A percentile compares a stretch with the other conserved stretches of the same genome.
Conservation (phyloP, 1,140 invertebrate species). For the Drosophila oshimai region DNA sequence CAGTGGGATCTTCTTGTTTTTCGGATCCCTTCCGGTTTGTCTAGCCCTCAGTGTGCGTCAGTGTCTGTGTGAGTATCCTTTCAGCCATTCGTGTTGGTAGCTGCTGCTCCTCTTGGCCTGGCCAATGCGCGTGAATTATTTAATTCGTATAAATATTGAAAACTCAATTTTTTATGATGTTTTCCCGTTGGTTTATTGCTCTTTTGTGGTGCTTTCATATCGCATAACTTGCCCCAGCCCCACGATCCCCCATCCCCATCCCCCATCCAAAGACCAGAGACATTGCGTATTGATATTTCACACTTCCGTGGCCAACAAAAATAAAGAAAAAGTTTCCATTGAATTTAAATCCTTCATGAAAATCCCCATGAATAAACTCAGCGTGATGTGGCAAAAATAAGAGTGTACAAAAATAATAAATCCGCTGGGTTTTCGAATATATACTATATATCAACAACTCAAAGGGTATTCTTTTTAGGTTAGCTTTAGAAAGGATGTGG, state of each 20-base stretch:
- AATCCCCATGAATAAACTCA: slow-evolving; percentile 14
- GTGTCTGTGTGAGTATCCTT: not conserved
- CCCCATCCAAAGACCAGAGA: not conserved
- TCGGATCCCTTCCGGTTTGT: slow-evolving; percentile 1
- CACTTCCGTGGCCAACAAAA: slow-evolving; percentile 22
- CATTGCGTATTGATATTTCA: slow-evolving; percentile 41
- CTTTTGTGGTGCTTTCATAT: slow-evolving; percentile 69
- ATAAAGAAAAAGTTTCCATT: slow-evolving; percentile 6
- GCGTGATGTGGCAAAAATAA: not conserved
- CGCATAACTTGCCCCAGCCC: slow-evolving; percentile 37
- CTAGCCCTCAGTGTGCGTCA: slow-evolving; percentile 1
- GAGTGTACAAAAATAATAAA: not conserved
- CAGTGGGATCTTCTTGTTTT: slow-evolving; percentile 4
- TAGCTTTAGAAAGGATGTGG: not conserved
- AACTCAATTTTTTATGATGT: slow-evolving; percentile 77
- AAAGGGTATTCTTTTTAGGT: not conserved
- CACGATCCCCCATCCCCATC: not conserved
- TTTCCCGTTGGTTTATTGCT: slow-evolving; percentile 74
- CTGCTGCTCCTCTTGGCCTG: slow-evolving; percentile 14
- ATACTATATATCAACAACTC: no score
- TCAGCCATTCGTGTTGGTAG: not conserved
- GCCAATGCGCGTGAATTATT: slow-evolving; percentile 67
- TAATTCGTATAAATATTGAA: slow-evolving; percentile 80
- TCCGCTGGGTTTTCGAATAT: not conserved
- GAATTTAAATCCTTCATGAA: slow-evolving; percentile 26